Conservation (phyloP, 2,797 vertebrate genomes). For the Chaenodraco wilsoni region DNA sequence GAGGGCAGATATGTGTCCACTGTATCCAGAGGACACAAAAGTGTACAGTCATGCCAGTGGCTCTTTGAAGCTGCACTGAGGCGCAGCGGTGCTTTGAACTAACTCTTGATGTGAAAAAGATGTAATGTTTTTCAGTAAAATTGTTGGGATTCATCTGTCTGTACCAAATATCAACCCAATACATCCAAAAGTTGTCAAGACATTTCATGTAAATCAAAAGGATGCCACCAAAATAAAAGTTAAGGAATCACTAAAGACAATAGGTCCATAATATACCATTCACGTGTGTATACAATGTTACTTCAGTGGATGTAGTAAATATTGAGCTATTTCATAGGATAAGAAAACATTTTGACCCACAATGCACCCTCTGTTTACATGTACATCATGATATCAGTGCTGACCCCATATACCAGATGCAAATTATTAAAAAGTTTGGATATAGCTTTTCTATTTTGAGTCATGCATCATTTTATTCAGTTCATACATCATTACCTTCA, state of each 20-base stretch:
- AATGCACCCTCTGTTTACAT: neutral
- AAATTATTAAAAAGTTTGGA: slow-evolving; percentile 16
- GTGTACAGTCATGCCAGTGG: neutral
- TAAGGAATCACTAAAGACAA: neutral
- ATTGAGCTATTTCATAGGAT: neutral
- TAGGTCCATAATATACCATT: no score
- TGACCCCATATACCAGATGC: neutral
- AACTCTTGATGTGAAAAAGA: neutral
- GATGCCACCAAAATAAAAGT: neutral
- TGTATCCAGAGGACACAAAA: neutral
- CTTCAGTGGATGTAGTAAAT: neutral
- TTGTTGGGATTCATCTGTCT: neutral
- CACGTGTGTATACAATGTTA: neutral
- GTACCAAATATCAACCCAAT: neutral
- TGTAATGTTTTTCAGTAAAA: neutral
- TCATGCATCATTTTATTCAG: slow-evolving; percentile 18
- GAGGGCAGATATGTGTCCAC: neutral
- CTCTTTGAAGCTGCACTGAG: neutral
- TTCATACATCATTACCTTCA: slow-evolving; percentile 34
- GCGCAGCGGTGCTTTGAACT: neutral
- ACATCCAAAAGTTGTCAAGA: neutral
- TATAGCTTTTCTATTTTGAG: slow-evolving; percentile 7
- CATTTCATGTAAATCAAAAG: neutral
- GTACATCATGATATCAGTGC: neutral
- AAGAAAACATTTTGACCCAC: neutral